Evolutionary conservation across 2,797 vertebrate genomes (phyloP).

Genomic region (Myoxocephalus aenaeus): DNA sequence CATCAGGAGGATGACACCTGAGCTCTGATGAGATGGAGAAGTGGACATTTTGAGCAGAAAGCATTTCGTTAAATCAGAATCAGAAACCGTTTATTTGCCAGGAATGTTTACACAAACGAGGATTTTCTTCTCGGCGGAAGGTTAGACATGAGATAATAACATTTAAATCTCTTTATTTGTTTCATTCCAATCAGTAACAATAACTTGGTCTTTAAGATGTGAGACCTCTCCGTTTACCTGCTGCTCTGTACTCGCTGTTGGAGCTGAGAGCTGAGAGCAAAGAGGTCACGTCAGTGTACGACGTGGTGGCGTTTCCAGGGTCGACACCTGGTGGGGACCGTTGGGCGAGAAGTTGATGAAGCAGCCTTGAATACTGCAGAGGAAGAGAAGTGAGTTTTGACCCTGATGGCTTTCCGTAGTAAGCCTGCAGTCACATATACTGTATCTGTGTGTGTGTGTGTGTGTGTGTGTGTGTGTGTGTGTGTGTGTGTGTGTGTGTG

Average conservation of each 20-base stretch:
- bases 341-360: background rate
- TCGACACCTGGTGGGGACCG: too few relatives aligned
- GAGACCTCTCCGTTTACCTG: too few relatives aligned
- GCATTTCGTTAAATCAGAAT: background rate
- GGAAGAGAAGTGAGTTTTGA: background rate
- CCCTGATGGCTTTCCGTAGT: background rate
- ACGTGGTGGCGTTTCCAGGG: too few relatives aligned
- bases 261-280: too few relatives aligned
- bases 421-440: background rate
- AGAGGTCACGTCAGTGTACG: too few relatives aligned
- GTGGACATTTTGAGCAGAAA: background rate
- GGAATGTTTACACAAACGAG: too few relatives aligned
- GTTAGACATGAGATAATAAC: too few relatives aligned
- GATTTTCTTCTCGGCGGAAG: too few relatives aligned
- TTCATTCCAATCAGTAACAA: background rate
- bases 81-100: too few relatives aligned
- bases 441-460: slow-evolving; percentile 1
- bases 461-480: background rate
- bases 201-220: background rate
- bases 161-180: background rate
- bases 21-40: background rate
- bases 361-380: background rate
- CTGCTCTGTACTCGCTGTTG: too few relatives aligned
- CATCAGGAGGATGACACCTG: background rate
- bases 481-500: background rate